phyloP scores from a whole-genome alignment of 2,113 vertebrate genomes.

The Callipepla californica region DNA sequence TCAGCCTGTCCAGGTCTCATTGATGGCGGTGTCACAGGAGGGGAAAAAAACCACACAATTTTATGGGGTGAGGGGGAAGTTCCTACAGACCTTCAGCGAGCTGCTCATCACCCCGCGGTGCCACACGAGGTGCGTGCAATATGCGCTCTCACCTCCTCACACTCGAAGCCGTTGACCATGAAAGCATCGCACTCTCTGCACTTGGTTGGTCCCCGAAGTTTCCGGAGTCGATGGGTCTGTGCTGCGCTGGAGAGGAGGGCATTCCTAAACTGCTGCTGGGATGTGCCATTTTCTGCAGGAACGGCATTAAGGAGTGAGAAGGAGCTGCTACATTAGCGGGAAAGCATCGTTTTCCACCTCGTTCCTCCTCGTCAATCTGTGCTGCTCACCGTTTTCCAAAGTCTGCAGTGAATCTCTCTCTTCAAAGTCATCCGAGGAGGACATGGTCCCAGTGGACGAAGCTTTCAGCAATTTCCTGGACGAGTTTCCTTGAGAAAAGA shows the following conservation, averaged over 20 bases:
- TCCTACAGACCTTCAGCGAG: neutral
- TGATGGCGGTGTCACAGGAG: neutral
- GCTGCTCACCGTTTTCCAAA: slow-evolving; percentile 76
- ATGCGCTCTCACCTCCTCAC: slow-evolving; percentile 87
- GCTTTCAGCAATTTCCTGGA: slow-evolving; percentile 79
- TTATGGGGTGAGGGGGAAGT: neutral
- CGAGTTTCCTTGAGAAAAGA: slow-evolving; percentile 45
- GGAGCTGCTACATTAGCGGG: accelerated
- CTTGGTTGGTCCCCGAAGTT: slow-evolving; percentile 88
- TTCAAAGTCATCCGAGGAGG: slow-evolving; percentile 90
- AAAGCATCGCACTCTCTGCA: slow-evolving; percentile 93
- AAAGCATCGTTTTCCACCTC: accelerated
- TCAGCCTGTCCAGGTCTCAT: too few relatives aligned
- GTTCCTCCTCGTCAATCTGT: accelerated
- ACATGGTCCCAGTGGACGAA: slow-evolving; percentile 82
- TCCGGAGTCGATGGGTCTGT: slow-evolving; percentile 86
- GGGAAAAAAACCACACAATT: neutral
- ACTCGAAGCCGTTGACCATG: slow-evolving; percentile 91
- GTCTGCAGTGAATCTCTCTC: slow-evolving; percentile 81
- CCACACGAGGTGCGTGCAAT: accelerated
- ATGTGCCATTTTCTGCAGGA: slow-evolving; percentile 66
- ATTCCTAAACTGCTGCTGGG: slow-evolving; percentile 69
- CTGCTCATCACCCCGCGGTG: accelerated
- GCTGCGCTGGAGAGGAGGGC: slow-evolving; percentile 82
- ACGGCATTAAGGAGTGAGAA: accelerated